Evolutionary conservation across 2,797 vertebrate genomes (phyloP).

Genomic region (Danio aesculapii): DNA sequence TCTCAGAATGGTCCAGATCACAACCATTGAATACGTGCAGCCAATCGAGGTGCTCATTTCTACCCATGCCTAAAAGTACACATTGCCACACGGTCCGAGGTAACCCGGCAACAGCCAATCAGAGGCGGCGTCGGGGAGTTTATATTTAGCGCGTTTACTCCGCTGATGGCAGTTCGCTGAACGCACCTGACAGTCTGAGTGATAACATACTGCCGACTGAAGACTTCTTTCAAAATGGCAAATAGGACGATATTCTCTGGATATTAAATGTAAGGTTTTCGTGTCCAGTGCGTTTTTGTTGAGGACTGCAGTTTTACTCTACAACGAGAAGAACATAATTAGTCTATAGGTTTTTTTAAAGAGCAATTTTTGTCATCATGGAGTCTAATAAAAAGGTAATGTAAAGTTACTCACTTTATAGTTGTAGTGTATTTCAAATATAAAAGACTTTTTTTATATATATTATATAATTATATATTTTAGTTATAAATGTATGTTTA

Average conservation of each 20-base stretch:
- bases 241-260: neutral
- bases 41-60: constrained; percentile 13
- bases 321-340: neutral
- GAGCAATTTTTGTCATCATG: constrained; percentile 59
- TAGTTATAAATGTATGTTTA: neutral
- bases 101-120: constrained; percentile 51
- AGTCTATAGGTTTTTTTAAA: neutral
- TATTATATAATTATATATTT: too few relatives aligned
- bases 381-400: constrained; percentile 75
- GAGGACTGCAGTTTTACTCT: neutral
- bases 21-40: constrained; percentile 12
- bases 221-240: neutral
- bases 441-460: too few relatives aligned
- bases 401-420: neutral
- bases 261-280: constrained; percentile 2
- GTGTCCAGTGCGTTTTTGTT: neutral
- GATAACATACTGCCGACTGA: neutral
- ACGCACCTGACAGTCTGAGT: neutral
- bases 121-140: constrained; percentile 9
- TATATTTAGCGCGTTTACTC: constrained; percentile 51
- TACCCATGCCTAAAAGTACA: neutral
- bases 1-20: neutral
- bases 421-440: neutral
- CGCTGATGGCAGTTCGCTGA: constrained; percentile 17
- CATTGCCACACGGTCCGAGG: neutral